Conservation (phyloP, 2,888 invertebrate genomes). For the Silvanus unidentatus region DNA sequence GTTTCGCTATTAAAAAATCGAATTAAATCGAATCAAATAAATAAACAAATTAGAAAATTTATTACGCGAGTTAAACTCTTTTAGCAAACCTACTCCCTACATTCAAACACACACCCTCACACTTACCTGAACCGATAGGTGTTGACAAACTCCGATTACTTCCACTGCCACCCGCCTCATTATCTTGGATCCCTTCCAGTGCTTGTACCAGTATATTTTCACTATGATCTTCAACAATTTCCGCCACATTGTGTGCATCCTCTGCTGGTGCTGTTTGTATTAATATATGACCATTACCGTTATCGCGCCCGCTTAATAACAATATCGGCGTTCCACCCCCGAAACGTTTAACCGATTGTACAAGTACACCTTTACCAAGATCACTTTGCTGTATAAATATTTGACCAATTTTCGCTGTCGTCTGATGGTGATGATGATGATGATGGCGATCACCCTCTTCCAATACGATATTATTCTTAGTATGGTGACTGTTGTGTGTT, state of each 20-base stretch:
- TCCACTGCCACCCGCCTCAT: slow-evolving; percentile 28
- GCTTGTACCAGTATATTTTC: slow-evolving; percentile 36
- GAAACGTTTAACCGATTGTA: slow-evolving; percentile 43
- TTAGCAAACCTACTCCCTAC: no score
- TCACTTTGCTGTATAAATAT: slow-evolving; percentile 42
- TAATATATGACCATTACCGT: slow-evolving; percentile 34
- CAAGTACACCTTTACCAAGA: slow-evolving; percentile 38
- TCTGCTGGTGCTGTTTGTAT: slow-evolving; percentile 37
- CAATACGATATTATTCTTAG: slow-evolving; percentile 34
- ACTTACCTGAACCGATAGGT: slow-evolving; percentile 42
- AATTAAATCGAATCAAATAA: no score
- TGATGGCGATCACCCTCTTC: slow-evolving; percentile 31
- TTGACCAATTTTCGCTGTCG: slow-evolving; percentile 34
- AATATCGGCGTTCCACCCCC: slow-evolving; percentile 41
- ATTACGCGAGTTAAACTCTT: no score
- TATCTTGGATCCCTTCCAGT: slow-evolving; percentile 36
- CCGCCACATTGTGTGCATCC: slow-evolving; percentile 22
- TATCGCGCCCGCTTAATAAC: slow-evolving; percentile 39
- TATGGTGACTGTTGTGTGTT: slow-evolving; percentile 6
- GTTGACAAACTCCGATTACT: slow-evolving; percentile 32
- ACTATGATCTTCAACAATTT: slow-evolving; percentile 25
- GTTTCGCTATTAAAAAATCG: no score
- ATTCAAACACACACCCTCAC: no score
- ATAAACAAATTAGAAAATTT: no score
- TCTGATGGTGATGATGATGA: not conserved